Evolutionary conservation across 23 tunicate genomes (phyloP), one percentile per base, ranked within the genome.

Genomic region (Halocynthia aurantium): DNA sequence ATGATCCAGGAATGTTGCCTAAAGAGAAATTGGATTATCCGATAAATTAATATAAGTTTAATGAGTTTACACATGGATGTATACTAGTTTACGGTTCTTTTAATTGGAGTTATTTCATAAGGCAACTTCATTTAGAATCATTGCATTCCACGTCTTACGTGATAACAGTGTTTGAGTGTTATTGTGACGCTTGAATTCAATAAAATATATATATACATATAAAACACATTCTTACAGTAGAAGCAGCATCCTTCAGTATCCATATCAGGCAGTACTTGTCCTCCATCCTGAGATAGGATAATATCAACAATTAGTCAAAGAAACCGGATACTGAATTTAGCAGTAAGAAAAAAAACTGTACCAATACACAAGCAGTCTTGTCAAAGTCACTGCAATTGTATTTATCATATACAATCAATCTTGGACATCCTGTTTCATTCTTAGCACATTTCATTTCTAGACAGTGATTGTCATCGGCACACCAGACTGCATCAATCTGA

Each of bases 401-500:
- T 2, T 71, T 71, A 17, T 51, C 54, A 52, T 71, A 71, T 17
- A 52, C 55, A 19, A 71, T 52, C 12, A 71, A 8, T 10, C 10
- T 10, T 15, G 76, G 76, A 22, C 76, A 71, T n/a, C 50, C 67
- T 50, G 76, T 52, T 71, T 51, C 66, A 52, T 52, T 52, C n/a
- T 51, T 2, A 10, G 50, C 76, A 71, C 76, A 71, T 71, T 71
- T 71, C 76, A 71, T 71, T 71, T 71, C 76, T 8, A 52, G 55
- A 56, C 76, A 71, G n/a, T 71, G 76, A 71, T 71, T 52, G 55
- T 51, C 55, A 71, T 52, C 56, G 18, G 56, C 76, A 21, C 76
- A 71, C 76, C 76, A 71, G 66, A 71, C 76, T 10, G 76, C 76
- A 52, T 71, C 76, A 22, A 71, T 71, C 76, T 71, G 4, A 6